Evolutionary conservation across 2,113 vertebrate species (phyloP).

Genomic region (Bufo gargarizans): DNA sequence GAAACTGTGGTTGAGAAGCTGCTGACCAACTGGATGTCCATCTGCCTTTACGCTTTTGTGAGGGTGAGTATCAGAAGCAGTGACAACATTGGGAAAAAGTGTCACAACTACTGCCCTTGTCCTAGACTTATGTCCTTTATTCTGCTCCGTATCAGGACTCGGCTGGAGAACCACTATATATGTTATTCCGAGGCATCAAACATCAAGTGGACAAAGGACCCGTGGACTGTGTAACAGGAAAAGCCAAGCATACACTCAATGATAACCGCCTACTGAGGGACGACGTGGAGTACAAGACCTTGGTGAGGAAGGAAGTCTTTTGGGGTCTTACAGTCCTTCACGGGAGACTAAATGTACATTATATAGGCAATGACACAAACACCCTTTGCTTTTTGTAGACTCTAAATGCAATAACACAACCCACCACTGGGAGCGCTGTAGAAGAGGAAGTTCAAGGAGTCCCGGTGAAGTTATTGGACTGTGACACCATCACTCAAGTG

Average conservation of each 20-base stretch:
- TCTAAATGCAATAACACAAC: conserved; percentile 85
- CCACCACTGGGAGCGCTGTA: conserved; percentile 69
- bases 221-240: conserved; percentile 93
- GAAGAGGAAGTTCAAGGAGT: conserved; percentile 83
- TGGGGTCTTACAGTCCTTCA: background rate
- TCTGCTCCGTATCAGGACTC: conserved; percentile 80
- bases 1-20: conserved; percentile 98
- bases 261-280: conserved; percentile 95
- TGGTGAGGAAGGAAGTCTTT: conserved; percentile 75
- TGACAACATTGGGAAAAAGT: too few species aligned
- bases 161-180: conserved; percentile 92
- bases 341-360: background rate
- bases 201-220: conserved; percentile 98
- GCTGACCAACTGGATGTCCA: conserved; percentile 99
- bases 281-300: conserved; percentile 91
- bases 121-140: background rate
- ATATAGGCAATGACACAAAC: background rate
- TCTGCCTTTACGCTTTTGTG: conserved; percentile 92
- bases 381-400: conserved; percentile 73
- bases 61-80: conserved; percentile 76
- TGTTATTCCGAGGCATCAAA: conserved; percentile 97
- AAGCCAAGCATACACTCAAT: conserved; percentile 96
- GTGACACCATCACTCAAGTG: conserved; percentile 95
- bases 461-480: conserved; percentile 90
- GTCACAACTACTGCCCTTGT: background rate